These are phyloP conservation scores for Coboldia fuscipes DNA, from an alignment of 1,140 invertebrate species.

Conservation along the genomic window DNA sequence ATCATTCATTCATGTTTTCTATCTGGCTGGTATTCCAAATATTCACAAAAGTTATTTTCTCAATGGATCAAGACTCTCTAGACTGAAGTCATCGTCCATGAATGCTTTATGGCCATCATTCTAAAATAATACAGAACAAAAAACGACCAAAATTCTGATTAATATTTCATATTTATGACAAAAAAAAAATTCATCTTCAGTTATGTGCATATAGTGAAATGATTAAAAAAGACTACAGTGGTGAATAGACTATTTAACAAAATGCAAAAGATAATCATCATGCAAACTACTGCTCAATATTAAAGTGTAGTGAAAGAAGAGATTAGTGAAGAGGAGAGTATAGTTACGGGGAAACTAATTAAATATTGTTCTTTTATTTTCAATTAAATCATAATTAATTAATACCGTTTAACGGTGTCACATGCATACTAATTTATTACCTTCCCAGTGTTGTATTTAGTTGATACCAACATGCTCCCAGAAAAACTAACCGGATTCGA, in stretches of 20 bases:
- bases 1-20: too few species aligned
- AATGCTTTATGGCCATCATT: constrained; percentile 46
- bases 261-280: constrained; percentile 7
- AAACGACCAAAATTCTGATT: neutral
- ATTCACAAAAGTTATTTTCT: constrained; percentile 15
- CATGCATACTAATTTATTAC: neutral
- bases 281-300: constrained; percentile 4
- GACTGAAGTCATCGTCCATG: constrained; percentile 64
- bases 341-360: neutral
- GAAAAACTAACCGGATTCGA: constrained; percentile 4
- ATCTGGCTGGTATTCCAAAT: too few species aligned
- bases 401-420: neutral
- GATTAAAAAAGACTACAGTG: neutral
- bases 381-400: constrained; percentile 1
- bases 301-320: neutral
- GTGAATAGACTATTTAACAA: neutral
- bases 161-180: neutral
- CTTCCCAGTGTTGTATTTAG: neutral
- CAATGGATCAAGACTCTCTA: constrained; percentile 65
- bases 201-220: neutral
- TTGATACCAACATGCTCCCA: neutral
- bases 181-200: neutral
- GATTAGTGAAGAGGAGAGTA: neutral
- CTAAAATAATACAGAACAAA: constrained; percentile 5
- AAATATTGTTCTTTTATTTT: neutral